These are phyloP conservation scores for Sporophila hypoxantha DNA, from an alignment of 2,113 vertebrate species.

Conservation along the genomic window DNA sequence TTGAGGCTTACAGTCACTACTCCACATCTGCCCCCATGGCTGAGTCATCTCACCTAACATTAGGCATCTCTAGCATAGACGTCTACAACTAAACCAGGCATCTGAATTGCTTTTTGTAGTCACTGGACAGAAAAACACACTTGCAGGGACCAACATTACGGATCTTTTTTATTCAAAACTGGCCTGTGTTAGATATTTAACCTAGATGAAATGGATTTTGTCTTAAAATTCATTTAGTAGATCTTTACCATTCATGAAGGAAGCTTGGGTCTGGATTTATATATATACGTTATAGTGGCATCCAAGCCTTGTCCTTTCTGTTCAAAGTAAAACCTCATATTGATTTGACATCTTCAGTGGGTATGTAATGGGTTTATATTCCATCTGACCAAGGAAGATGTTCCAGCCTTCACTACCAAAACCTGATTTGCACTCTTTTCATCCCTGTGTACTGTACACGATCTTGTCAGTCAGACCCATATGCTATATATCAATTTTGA, in stretches of 20 bases:
- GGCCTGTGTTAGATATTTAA: not conserved
- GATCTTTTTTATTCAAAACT: not conserved
- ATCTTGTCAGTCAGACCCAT: not conserved
- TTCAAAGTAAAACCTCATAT: not conserved
- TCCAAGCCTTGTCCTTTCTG: not conserved
- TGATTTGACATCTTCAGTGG: not conserved
- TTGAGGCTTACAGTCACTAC: not conserved
- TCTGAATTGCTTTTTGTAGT: not conserved
- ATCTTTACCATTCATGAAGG: not conserved
- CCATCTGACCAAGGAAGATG: not conserved
- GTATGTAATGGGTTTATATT: not conserved
- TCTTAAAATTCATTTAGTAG: not conserved
- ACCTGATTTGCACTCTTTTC: not conserved
- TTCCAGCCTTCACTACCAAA: not conserved
- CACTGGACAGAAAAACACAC: not conserved
- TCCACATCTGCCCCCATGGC: not conserved
- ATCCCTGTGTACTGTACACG: not conserved
- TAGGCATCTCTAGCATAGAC: not conserved
- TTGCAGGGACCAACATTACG: not conserved
- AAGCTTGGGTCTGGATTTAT: not conserved
- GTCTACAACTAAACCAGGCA: not conserved
- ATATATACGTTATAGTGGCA: not conserved
- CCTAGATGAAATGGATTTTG: not conserved
- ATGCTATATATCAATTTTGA: not conserved
- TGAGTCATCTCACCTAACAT: not conserved